A percentile compares a stretch with the other conserved stretches of the same genome.
Evolutionary conservation across 2,888 invertebrate genomes (phyloP).

Genomic region (Phyllotreta cruciferae): DNA sequence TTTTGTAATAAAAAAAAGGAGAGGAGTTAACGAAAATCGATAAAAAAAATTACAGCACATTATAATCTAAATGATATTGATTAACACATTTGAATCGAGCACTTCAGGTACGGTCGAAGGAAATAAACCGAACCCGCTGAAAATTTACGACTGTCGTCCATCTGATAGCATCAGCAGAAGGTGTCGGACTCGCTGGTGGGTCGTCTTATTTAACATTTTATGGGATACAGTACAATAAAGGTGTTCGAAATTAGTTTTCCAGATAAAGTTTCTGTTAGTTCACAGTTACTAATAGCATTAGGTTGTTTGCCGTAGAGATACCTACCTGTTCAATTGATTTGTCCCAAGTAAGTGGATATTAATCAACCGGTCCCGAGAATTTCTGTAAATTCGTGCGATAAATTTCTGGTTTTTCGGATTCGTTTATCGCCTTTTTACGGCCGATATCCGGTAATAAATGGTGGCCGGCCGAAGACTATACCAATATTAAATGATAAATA

Average conservation of each 20-base stretch:
- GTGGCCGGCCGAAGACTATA: neutral
- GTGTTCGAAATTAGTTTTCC: constrained; percentile 51
- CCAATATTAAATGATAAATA: too few species aligned
- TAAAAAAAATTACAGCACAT: neutral
- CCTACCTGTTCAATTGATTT: constrained; percentile 39
- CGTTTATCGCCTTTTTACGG: constrained; percentile 25
- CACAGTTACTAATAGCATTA: constrained; percentile 43
- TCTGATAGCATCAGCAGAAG: constrained; percentile 51
- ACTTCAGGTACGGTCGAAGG: constrained; percentile 28
- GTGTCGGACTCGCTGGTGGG: constrained; percentile 53
- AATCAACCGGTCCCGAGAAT: constrained; percentile 29
- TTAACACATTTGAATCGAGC: constrained; percentile 24
- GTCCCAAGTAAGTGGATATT: constrained; percentile 37
- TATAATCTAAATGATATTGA: constrained; percentile 25
- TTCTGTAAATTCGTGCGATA: constrained; percentile 29
- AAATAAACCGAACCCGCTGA: constrained; percentile 32
- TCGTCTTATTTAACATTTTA: constrained; percentile 52
- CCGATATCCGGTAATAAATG: constrained; percentile 28
- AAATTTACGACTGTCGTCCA: constrained; percentile 52
- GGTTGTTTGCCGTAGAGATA: constrained; percentile 34
- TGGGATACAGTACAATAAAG: constrained; percentile 52
- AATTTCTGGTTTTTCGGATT: constrained; percentile 24
- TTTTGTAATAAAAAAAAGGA: too few species aligned
- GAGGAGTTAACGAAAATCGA: neutral
- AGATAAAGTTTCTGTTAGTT: constrained; percentile 50